Conservation (phyloP, 1,140 invertebrate genomes). For the Semibalanus balanoides region DNA sequence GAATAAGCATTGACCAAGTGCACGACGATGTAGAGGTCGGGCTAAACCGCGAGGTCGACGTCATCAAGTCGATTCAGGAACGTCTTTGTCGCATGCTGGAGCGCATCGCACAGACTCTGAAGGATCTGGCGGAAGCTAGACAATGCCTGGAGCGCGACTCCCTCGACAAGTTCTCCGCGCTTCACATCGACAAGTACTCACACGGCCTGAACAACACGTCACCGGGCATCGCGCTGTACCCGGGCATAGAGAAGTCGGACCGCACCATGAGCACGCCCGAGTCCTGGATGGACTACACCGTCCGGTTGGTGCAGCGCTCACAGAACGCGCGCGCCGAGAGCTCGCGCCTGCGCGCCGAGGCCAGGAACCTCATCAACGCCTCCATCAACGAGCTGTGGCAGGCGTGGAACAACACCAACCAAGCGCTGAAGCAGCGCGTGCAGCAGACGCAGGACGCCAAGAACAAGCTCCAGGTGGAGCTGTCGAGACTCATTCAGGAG, state of each 20-base stretch:
- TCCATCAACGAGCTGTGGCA: constrained; percentile 79
- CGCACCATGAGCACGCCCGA: constrained; percentile 66
- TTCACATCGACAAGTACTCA: constrained; percentile 75
- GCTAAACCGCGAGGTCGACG: neutral
- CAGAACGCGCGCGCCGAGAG: constrained; percentile 65
- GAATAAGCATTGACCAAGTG: neutral
- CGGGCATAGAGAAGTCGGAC: constrained; percentile 79
- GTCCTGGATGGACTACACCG: constrained; percentile 73
- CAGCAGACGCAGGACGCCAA: constrained; percentile 68
- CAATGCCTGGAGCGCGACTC: constrained; percentile 77
- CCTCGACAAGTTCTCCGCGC: constrained; percentile 70
- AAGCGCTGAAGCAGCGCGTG: constrained; percentile 53
- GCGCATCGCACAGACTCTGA: neutral
- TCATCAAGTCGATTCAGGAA: neutral
- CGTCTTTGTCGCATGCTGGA: neutral
- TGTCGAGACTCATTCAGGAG: constrained; percentile 39
- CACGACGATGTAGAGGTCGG: neutral
- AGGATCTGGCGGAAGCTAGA: constrained; percentile 29
- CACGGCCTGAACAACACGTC: constrained; percentile 72
- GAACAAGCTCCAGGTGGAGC: constrained; percentile 66
- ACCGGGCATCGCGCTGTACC: constrained; percentile 71
- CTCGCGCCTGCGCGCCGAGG: constrained; percentile 56
- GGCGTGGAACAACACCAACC: constrained; percentile 73
- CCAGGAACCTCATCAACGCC: constrained; percentile 64
- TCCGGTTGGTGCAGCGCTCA: constrained; percentile 61